A percentile compares a stretch with the other conserved stretches of the same genome.
Evolutionary conservation across 1,140 invertebrate species (phyloP).

Genomic region (Megathymus violae): DNA sequence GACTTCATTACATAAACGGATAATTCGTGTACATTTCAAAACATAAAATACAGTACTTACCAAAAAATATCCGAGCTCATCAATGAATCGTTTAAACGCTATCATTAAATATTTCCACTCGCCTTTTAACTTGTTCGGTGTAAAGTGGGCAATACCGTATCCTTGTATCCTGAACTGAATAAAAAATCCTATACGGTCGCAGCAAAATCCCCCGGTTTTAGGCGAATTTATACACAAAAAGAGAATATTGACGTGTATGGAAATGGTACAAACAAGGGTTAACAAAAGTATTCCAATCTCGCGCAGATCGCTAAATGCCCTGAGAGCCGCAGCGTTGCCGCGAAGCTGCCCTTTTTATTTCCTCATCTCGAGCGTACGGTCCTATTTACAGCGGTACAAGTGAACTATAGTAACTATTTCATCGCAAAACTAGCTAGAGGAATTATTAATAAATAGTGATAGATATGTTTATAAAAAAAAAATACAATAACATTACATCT

Average conservation of each 20-base stretch:
- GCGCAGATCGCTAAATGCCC: slow-evolving; percentile 52
- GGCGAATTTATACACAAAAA: slow-evolving; percentile 23
- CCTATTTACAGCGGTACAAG: slow-evolving; percentile 31
- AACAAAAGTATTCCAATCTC: slow-evolving; percentile 48
- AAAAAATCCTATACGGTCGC: slow-evolving; percentile 22
- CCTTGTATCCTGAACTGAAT: slow-evolving; percentile 18
- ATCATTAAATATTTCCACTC: too few relatives aligned
- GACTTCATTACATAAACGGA: too few relatives aligned
- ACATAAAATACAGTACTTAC: too few relatives aligned
- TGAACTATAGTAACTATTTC: too few relatives aligned
- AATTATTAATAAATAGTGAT: too few relatives aligned
- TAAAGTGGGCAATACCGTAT: neutral
- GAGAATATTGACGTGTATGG: slow-evolving; percentile 29
- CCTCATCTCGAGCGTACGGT: slow-evolving; percentile 33
- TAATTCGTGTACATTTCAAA: too few relatives aligned
- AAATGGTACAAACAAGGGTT: slow-evolving; percentile 30
- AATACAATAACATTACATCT: slow-evolving; percentile 1
- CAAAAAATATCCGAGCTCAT: too few relatives aligned
- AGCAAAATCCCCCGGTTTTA: slow-evolving; percentile 20
- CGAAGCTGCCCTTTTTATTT: slow-evolving; percentile 47
- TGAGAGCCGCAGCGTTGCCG: slow-evolving; percentile 10
- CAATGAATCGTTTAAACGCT: too few relatives aligned
- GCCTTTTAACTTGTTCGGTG: too few relatives aligned
- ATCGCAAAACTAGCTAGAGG: too few relatives aligned
- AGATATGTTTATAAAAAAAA: too few relatives aligned